Evolutionary conservation across 2,888 invertebrate species (phyloP).

Genomic region (Cecidostiba fungosa): DNA sequence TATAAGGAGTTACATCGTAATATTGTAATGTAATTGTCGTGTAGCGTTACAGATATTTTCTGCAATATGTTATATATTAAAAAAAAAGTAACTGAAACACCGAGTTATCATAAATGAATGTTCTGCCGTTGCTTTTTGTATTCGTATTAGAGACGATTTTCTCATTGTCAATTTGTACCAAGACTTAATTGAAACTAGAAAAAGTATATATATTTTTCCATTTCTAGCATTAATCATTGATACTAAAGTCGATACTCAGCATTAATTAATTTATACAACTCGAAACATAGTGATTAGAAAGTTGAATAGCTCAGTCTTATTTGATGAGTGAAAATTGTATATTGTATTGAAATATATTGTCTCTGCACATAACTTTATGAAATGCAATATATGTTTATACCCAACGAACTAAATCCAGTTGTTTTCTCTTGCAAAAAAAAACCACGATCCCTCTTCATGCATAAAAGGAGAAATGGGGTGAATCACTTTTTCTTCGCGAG

Average conservation of each 20-base stretch:
- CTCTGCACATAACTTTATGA: background rate
- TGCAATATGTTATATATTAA: slow-evolving; percentile 15
- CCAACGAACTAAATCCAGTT: background rate
- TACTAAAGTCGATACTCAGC: slow-evolving; percentile 5
- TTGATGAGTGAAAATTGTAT: slow-evolving; percentile 6
- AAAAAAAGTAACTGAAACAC: background rate
- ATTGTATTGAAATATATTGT: slow-evolving; percentile 4
- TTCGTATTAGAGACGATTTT: background rate
- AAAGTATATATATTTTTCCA: slow-evolving; percentile 25
- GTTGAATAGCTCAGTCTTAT: background rate
- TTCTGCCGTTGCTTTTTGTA: background rate
- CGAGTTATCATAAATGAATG: background rate
- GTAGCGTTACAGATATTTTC: slow-evolving; percentile 9
- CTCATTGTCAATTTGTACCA: background rate
- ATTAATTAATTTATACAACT: background rate
- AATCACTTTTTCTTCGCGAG: background rate
- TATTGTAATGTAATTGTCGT: slow-evolving; percentile 26
- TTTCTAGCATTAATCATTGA: slow-evolving; percentile 1
- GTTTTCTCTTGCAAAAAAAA: background rate
- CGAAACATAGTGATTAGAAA: background rate
- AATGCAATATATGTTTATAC: slow-evolving; percentile 9
- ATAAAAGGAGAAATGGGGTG: background rate
- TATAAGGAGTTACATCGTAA: slow-evolving; percentile 33
- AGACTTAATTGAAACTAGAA: background rate
- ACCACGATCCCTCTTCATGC: background rate